Conservation (phyloP, 2,888 invertebrate genomes). For the Callimorpha dominula region DNA sequence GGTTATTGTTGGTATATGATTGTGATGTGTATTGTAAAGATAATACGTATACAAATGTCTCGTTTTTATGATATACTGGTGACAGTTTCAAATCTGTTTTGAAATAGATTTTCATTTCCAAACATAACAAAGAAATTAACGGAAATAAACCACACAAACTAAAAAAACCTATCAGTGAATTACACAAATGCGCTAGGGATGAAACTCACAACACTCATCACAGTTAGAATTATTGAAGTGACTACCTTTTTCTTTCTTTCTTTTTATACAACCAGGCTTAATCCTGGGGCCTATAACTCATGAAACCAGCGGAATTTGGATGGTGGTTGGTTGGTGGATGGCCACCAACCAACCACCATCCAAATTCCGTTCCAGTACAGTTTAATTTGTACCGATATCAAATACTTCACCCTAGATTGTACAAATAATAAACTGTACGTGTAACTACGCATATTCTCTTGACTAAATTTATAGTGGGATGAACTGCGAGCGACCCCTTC, state of each 20-base stretch:
- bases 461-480: constrained; percentile 70
- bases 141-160: too few species aligned
- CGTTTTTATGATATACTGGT: neutral
- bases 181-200: too few species aligned
- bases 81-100: neutral
- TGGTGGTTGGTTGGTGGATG: too few species aligned
- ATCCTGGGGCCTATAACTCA: neutral
- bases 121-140: too few species aligned
- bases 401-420: constrained; percentile 25
- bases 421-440: constrained; percentile 44
- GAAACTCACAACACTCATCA: too few species aligned
- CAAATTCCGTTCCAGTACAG: neutral
- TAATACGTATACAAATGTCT: neutral
- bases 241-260: too few species aligned
- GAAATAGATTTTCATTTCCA: neutral
- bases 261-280: neutral
- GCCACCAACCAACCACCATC: neutral
- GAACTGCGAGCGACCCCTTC: constrained; percentile 54
- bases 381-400: constrained; percentile 1
- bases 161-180: too few species aligned
- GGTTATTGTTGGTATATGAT: constrained; percentile 21
- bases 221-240: too few species aligned
- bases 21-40: constrained; percentile 14
- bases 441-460: constrained; percentile 46
- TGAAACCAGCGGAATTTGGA: neutral